Percentiles rank a stretch among this genome's conserved stretches.
phyloP scores from a whole-genome alignment of 2,113 vertebrate genomes.

The Gracilinanus agilis region DNA sequence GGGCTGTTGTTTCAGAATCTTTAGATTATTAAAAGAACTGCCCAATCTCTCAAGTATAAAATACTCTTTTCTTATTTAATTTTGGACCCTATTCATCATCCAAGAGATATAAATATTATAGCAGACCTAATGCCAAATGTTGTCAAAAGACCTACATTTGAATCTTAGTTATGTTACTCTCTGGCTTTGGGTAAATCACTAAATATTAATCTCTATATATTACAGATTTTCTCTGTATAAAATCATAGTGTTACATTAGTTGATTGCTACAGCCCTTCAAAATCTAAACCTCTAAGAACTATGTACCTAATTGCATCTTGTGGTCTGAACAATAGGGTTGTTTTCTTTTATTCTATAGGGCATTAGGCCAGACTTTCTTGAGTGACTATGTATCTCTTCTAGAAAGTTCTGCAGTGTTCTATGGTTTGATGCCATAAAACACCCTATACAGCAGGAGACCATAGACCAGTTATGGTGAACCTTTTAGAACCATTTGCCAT shows the following conservation, averaged over 20 bases:
- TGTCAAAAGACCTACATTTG: background rate
- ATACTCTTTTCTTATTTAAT: background rate
- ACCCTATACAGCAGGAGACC: background rate
- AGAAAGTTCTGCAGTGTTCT: background rate
- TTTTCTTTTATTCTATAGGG: background rate
- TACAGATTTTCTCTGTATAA: background rate
- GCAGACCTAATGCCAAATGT: background rate
- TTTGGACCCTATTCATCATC: background rate
- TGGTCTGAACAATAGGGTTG: background rate
- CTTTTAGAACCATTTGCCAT: too few relatives aligned
- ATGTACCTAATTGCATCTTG: background rate
- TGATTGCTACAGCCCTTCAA: background rate
- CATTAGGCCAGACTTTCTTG: background rate
- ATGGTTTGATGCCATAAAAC: background rate
- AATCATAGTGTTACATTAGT: background rate
- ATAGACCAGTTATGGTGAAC: too few relatives aligned
- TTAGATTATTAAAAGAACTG: background rate
- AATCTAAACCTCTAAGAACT: background rate
- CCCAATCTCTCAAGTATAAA: background rate
- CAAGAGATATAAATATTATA: background rate
- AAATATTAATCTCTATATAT: background rate
- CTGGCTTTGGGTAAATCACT: background rate
- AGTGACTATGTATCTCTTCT: background rate
- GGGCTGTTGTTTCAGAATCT: background rate
- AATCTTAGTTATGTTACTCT: background rate